Base-by-base conservation (phyloP, 2,113 vertebrate species). In the Mormyrus lacerda region DNA sequence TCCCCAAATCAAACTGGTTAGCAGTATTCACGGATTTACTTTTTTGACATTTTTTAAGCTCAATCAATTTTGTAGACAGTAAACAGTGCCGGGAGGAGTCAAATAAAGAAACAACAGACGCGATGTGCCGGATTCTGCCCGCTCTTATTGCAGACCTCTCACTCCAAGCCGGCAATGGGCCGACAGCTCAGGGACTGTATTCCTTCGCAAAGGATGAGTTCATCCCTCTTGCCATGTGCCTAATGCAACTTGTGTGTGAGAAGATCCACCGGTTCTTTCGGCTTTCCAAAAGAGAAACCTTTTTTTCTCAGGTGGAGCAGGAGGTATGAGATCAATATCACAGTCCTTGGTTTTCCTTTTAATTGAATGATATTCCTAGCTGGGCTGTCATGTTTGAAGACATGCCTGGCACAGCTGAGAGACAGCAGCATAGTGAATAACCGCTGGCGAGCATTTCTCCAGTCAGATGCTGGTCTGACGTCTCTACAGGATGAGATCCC, bases 321-420 rank as follows among this genome's bases (percentile, higher is more conserved):
- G 39, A 21, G 17, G 76, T 82, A 19, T 44, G 76, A 82, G 76
- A 82, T 82, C 76, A 82, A 44, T 82, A 82, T 2, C 4, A 45
- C 83, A 86, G 24, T 89, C 84, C 58, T 89, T 87, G 89, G 39
- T 65, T 27, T 69, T 89, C 55, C 89, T 85, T 61, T 85, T 21
- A 24, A 58, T 58, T 58, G 85, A 90, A 44, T 27, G 45, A 84
- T 85, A 85, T 53, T 91, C 83, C 55, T 61, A 35, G n/a, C 51
- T 87, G 39, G 27, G 85, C 47, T 88, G 85, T 76, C 61, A 76
- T 90, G 69, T 51, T 87, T 82, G 47, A 73, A 89, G 85, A 87
- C 61, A 61, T 65, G n/a, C n/a, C n/a, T 76, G 89, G 53, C 47
- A 50, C 35, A 39, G 47, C 89, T 69, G 44, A 89, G 82, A 39